Evolutionary conservation across 2,888 invertebrate genomes (phyloP), one percentile per base, ranked within the genome.

Genomic region (Polymixis lichenea): DNA sequence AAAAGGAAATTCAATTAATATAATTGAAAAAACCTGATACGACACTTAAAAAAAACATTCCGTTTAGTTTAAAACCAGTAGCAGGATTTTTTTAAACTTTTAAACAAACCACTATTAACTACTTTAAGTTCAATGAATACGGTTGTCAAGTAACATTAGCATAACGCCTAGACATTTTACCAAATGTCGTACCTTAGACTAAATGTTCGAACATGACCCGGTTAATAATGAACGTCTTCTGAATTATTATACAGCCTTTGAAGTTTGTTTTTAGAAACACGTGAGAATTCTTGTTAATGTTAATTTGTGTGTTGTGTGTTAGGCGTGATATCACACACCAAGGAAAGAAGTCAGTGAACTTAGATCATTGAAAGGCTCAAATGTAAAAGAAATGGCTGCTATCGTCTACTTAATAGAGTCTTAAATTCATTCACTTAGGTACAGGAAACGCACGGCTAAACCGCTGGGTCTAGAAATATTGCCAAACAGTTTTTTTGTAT

Each of bases 201-300:
- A 87, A 90, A 88, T 87, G 86, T 75, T 82, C 72, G 77, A 74
- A 89, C 89, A 86, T 78, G 88, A 88, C 84, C 83, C 77, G 89
- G 75, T 81, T 89, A 73, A 65, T 74, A 86, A 90, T 88, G 81
- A 78, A 75, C 83, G 82, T 83, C 82, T 82, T 83, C 78, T 82
- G 78, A 88, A 75, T 86, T 80, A 85, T 81, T 79, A 84, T 81
- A 61, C 46, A 75, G 70, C 43, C 64, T 76, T 79, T 71, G 65
- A 66, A 80, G 43, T 84, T 75, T 55, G 74, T 65, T 75, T 73
- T 58, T 28, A 67, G 28, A 64, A 65, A 51, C 73, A 72, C 55
- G 61, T 69, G 77, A 61, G 46, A n/a, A n/a, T 71, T 74, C 17
- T 68, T 56, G 43, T 53, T 38, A 32, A 56, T 51, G 19, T 61